A percentile compares a stretch with the other conserved stretches of the same genome.
phyloP scores from a whole-genome alignment of 92 coral and sea anemone genomes.

The Bergia puertoricense region DNA sequence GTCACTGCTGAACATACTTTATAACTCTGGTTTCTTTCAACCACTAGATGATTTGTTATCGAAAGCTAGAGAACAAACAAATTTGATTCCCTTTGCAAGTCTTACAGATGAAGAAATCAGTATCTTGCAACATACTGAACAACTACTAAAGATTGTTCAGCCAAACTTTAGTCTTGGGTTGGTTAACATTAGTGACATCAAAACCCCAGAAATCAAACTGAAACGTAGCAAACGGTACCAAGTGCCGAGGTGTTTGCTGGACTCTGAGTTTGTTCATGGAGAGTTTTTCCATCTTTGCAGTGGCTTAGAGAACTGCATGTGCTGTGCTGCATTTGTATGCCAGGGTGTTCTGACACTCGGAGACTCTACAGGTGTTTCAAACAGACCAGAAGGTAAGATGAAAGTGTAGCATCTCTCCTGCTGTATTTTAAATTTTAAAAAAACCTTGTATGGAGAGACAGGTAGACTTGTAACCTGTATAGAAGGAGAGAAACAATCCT shows the following conservation, averaged over 20 bases:
- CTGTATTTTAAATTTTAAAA: background rate
- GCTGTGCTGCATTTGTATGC: constrained; percentile 9
- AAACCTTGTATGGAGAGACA: background rate
- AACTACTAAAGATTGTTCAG: constrained; percentile 42
- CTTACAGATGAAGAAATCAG: constrained; percentile 48
- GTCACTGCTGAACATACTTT: constrained; percentile 31
- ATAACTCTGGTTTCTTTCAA: constrained; percentile 44
- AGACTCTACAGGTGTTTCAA: constrained; percentile 1
- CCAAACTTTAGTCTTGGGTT: constrained; percentile 41
- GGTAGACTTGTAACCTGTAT: background rate
- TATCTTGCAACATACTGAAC: constrained; percentile 46
- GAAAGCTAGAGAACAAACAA: constrained; percentile 9
- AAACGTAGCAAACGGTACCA: constrained; percentile 31
- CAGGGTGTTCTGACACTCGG: background rate
- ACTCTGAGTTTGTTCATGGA: constrained; percentile 7
- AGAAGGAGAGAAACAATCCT: no score
- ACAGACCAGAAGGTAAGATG: background rate
- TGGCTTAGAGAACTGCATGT: background rate
- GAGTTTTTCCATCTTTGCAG: background rate
- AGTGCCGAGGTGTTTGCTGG: constrained; percentile 42
- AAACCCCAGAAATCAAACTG: background rate
- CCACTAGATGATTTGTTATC: constrained; percentile 46
- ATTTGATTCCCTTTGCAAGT: constrained; percentile 46
- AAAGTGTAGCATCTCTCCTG: background rate
- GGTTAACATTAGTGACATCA: constrained; percentile 28